These are phyloP conservation scores for Tuta absoluta DNA, from an alignment of 2,888 invertebrate species.

Conservation along the genomic window DNA sequence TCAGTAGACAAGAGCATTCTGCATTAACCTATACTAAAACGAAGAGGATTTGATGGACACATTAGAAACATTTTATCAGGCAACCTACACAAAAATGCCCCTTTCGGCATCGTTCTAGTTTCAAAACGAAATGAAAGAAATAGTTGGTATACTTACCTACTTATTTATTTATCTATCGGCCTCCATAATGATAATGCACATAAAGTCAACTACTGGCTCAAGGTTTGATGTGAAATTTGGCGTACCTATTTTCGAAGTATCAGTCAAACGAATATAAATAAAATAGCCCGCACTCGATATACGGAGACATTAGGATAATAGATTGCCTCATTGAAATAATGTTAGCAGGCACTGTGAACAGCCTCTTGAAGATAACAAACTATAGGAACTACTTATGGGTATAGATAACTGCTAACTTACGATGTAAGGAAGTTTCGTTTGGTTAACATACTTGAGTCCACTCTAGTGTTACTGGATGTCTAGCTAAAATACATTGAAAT, in stretches of 20 bases:
- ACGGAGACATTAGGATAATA: neutral
- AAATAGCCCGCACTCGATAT: neutral
- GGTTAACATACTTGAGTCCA: neutral
- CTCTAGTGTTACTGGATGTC: neutral
- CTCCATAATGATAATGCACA: neutral
- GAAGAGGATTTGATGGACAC: neutral
- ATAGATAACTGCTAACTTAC: conserved; percentile 33
- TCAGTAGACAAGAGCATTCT: too few species aligned
- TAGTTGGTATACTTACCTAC: too few species aligned
- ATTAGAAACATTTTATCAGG: neutral
- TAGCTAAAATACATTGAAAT: too few species aligned
- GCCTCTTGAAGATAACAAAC: conserved; percentile 28
- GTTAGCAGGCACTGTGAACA: neutral
- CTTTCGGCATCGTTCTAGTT: neutral
- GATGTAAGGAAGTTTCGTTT: conserved; percentile 20
- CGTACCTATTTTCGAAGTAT: conserved; percentile 5
- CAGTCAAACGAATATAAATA: too few species aligned
- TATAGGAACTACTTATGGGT: conserved; percentile 32
- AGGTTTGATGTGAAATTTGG: neutral
- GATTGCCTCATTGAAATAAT: neutral
- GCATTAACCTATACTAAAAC: neutral
- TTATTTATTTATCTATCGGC: too few species aligned
- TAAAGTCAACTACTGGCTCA: neutral
- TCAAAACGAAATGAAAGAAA: neutral
- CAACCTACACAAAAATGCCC: neutral